phyloP scores from a whole-genome alignment of 2,888 invertebrate genomes.

The Harpalus rubripes region DNA sequence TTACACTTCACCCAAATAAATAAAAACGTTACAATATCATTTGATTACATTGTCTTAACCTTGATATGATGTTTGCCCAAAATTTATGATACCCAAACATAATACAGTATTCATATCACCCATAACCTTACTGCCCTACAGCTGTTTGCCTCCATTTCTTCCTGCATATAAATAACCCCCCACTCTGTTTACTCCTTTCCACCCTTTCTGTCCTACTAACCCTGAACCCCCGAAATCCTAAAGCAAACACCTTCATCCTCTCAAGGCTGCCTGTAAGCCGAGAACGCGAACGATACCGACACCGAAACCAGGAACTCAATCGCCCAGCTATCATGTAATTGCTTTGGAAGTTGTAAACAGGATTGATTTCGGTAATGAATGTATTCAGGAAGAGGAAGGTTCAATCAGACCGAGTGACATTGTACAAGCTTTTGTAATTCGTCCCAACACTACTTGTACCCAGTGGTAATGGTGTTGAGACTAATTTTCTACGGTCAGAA shows the following conservation, averaged over 20 bases:
- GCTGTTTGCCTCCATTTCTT: background rate
- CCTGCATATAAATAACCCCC: background rate
- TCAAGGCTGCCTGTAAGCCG: background rate
- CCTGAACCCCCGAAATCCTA: background rate
- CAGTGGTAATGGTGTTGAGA: background rate
- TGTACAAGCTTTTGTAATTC: constrained; percentile 1
- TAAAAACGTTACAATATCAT: too few species aligned
- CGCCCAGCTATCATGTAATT: constrained; percentile 11
- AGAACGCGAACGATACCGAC: background rate
- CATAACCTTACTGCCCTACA: background rate
- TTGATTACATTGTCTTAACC: too few species aligned
- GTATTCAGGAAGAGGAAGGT: constrained; percentile 24
- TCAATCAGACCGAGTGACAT: constrained; percentile 25
- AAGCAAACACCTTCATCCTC: background rate
- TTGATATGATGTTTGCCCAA: background rate
- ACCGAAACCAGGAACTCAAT: background rate
- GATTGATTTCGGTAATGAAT: constrained; percentile 29
- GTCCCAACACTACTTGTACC: background rate
- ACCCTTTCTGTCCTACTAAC: background rate
- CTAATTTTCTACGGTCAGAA: background rate
- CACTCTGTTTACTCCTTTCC: background rate
- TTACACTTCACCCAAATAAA: too few species aligned
- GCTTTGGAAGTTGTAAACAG: constrained; percentile 28
- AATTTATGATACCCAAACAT: background rate
- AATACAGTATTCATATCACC: background rate